Percentiles rank a stretch among this genome's conserved stretches.
These are phyloP conservation scores for Zele albiditarsus DNA, from an alignment of 2,888 invertebrate genomes.

Conservation along the genomic window DNA sequence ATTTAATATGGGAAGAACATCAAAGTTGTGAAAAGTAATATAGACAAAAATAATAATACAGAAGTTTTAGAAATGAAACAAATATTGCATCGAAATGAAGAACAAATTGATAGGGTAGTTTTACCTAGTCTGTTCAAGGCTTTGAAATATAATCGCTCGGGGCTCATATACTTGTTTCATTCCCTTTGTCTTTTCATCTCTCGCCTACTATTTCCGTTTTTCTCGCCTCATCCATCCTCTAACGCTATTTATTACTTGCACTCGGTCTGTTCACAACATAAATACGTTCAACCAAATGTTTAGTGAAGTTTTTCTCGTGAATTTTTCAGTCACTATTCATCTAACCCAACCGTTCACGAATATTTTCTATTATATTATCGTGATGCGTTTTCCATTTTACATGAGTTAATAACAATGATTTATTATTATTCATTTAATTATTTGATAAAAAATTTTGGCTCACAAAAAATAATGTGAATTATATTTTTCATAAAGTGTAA, in stretches of 20 bases:
- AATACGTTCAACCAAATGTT: conserved; percentile 70
- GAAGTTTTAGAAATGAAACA: too few species aligned
- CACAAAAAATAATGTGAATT: background rate
- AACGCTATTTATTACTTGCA: conserved; percentile 70
- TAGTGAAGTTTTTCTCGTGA: conserved; percentile 47
- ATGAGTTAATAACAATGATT: background rate
- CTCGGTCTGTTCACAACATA: conserved; percentile 71
- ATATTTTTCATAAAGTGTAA: background rate
- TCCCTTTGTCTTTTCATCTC: conserved; percentile 26
- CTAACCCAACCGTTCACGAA: background rate
- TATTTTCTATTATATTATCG: background rate
- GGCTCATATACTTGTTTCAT: conserved; percentile 45
- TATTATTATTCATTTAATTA: background rate
- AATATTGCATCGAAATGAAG: conserved; percentile 36
- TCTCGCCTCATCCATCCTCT: conserved; percentile 50
- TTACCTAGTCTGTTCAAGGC: conserved; percentile 40
- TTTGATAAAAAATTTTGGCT: background rate
- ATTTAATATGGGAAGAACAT: too few species aligned
- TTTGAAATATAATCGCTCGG: conserved; percentile 65
- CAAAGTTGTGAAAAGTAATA: too few species aligned
- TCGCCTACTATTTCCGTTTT: conserved; percentile 2
- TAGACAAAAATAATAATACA: too few species aligned
- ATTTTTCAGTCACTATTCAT: background rate
- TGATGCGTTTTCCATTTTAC: background rate
- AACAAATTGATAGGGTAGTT: conserved; percentile 62